Conservation (phyloP, 2,113 vertebrate species). For the Lontra canadensis region DNA sequence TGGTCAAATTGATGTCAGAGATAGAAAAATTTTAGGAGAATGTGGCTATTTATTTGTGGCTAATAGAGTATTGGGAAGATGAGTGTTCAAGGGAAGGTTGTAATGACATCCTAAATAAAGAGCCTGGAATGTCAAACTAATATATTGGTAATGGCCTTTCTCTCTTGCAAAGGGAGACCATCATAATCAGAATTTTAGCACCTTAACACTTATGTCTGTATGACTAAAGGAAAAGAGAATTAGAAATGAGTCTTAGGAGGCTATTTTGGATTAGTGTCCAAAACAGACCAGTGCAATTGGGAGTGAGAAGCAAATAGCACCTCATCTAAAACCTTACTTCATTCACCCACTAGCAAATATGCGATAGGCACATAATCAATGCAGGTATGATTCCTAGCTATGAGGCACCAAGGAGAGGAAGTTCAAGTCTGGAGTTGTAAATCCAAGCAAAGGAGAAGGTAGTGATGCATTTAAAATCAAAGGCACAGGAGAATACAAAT, state of each 20-base stretch:
- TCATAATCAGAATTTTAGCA: neutral
- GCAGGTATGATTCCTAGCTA: neutral
- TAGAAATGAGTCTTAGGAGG: neutral
- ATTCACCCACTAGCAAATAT: slow-evolving; percentile 37
- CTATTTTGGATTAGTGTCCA: slow-evolving; percentile 12
- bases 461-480: neutral
- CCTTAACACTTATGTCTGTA: neutral
- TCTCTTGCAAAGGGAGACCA: neutral
- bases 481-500: neutral
- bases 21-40: neutral
- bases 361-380: slow-evolving; percentile 41
- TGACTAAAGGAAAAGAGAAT: neutral
- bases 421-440: neutral
- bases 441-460: neutral
- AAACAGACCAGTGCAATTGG: neutral
- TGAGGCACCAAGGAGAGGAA: neutral
- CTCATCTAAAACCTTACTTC: slow-evolving; percentile 24
- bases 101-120: neutral
- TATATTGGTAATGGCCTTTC: neutral
- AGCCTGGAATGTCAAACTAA: neutral
- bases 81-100: neutral
- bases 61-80: neutral
- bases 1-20: neutral
- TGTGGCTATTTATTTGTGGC: neutral
- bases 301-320: slow-evolving; percentile 37